These are phyloP conservation scores for Pogoniulus pusillus DNA, from an alignment of 2,797 vertebrate genomes.

Conservation along the genomic window DNA sequence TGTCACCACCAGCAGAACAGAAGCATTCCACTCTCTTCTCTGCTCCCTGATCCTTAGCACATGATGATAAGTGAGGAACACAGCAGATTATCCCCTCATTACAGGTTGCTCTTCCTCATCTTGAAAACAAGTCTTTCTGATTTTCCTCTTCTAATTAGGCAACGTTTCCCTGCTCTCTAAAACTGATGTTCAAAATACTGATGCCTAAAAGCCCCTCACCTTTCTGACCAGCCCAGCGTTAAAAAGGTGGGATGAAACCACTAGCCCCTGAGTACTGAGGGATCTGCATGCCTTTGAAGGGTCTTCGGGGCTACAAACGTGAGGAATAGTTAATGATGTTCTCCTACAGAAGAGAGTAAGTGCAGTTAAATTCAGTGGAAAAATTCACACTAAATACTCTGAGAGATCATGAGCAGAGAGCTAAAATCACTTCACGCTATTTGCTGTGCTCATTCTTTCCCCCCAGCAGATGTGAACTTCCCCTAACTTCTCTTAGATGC, in stretches of 20 bases:
- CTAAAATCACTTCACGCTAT: background rate
- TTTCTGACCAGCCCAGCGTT: background rate
- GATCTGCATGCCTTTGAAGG: background rate
- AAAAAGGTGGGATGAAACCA: background rate
- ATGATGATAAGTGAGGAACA: background rate
- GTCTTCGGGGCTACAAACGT: background rate
- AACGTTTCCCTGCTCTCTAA: background rate
- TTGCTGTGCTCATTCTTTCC: background rate
- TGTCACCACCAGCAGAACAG: conserved; percentile 20
- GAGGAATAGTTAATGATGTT: background rate
- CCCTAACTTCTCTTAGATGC: background rate
- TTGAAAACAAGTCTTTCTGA: background rate
- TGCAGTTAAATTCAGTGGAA: background rate
- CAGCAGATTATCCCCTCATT: background rate
- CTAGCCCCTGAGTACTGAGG: background rate
- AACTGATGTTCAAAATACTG: background rate
- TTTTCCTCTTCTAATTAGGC: background rate
- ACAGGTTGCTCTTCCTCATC: background rate
- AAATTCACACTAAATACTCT: background rate
- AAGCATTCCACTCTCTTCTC: background rate
- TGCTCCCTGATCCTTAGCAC: background rate
- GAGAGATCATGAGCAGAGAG: background rate
- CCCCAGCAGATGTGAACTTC: background rate
- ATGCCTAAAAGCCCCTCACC: background rate
- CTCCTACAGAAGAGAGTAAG: background rate